Percentiles rank a stretch among this genome's conserved stretches.
phyloP scores from a whole-genome alignment of 2,888 invertebrate species.

The Diplolepis rosae region DNA sequence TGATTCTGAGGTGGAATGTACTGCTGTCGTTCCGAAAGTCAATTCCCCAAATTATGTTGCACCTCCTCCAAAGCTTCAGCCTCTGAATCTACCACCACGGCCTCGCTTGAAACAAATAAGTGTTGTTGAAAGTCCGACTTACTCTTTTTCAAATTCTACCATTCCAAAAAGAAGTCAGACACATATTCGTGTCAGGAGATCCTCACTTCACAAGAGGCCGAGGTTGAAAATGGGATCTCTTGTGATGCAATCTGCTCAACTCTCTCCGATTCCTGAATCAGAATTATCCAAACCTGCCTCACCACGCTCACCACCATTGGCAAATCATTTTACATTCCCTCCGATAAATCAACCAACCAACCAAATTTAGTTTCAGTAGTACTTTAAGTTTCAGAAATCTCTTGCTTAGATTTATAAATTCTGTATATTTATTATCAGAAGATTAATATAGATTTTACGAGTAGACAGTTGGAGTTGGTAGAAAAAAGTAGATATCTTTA shows the following conservation, averaged over 20 bases:
- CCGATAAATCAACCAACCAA: constrained; percentile 64
- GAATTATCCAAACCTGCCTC: constrained; percentile 83
- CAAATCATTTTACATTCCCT: constrained; percentile 71
- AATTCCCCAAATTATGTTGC: constrained; percentile 23
- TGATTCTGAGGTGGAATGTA: constrained; percentile 37
- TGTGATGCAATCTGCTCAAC: constrained; percentile 71
- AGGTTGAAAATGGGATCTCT: constrained; percentile 67
- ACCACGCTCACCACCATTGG: constrained; percentile 74
- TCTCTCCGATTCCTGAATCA: constrained; percentile 83
- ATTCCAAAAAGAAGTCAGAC: constrained; percentile 63
- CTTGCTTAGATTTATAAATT: neutral
- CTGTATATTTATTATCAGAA: too few species aligned
- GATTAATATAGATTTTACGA: constrained; percentile 12
- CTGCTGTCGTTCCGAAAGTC: constrained; percentile 36
- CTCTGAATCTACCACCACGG: constrained; percentile 55
- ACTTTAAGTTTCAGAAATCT: neutral
- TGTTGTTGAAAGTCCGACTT: constrained; percentile 35
- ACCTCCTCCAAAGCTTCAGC: constrained; percentile 57
- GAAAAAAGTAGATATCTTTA: too few species aligned
- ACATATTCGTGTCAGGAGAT: constrained; percentile 62
- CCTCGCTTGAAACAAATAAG: constrained; percentile 44
- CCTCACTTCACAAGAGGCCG: constrained; percentile 63
- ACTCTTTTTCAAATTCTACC: constrained; percentile 48
- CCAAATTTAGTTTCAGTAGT: too few species aligned
- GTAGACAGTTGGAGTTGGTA: neutral